A percentile compares a stretch with the other conserved stretches of the same genome.
Evolutionary conservation across 1,140 invertebrate species (phyloP).

Genomic region (Lerema accius): DNA sequence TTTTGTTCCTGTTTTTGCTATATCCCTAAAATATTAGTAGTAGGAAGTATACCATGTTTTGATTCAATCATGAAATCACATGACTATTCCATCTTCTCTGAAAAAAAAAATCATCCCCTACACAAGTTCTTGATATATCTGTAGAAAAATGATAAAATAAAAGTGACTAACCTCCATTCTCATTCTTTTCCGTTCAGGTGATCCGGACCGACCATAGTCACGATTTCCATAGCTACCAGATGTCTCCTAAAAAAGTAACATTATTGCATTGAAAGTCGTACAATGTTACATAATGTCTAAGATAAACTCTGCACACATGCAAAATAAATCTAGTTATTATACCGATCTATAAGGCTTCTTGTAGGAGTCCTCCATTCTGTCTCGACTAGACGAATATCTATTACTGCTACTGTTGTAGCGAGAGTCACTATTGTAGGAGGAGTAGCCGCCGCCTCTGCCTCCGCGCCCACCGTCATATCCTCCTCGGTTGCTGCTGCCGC

Average conservation of each 20-base stretch:
- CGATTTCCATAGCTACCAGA: conserved; percentile 69
- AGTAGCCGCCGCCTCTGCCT: conserved; percentile 64
- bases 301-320: too few species aligned
- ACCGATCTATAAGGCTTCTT: conserved; percentile 80
- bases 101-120: conserved; percentile 9
- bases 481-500: conserved; percentile 64
- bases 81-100: conserved; percentile 7
- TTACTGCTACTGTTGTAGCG: conserved; percentile 68
- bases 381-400: conserved; percentile 69
- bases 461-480: conserved; percentile 69
- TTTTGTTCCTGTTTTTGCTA: neutral
- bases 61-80: neutral
- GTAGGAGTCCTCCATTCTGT: conserved; percentile 77
- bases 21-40: neutral
- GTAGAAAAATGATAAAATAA: neutral
- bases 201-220: conserved; percentile 76
- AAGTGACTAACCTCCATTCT: conserved; percentile 77
- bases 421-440: conserved; percentile 65
- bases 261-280: too few species aligned
- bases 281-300: too few species aligned
- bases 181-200: conserved; percentile 80
- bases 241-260: conserved; percentile 52
- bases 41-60: neutral
- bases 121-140: conserved; percentile 1
- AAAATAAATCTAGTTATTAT: too few species aligned